Percentiles rank a stretch among this genome's conserved stretches.
Evolutionary conservation across 2,113 vertebrate genomes (phyloP).

Genomic region (Phalacrocorax brasilianus): DNA sequence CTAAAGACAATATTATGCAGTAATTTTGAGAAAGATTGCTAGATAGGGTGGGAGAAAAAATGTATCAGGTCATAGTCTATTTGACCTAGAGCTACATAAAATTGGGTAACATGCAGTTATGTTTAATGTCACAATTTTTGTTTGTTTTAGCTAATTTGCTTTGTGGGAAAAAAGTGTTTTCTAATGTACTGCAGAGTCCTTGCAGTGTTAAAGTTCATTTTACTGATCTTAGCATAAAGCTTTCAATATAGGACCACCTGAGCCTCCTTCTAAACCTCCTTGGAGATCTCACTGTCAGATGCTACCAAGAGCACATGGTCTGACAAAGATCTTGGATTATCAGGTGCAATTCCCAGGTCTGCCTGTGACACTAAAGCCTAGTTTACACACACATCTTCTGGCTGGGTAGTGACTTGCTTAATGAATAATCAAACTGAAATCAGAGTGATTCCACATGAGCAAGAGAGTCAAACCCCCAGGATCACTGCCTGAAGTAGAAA

Average conservation of each 20-base stretch:
- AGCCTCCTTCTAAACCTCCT: neutral
- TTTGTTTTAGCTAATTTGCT: slow-evolving; percentile 73
- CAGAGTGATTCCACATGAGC: neutral
- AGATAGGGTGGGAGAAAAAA: slow-evolving; percentile 11
- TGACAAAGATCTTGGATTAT: neutral
- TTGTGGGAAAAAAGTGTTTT: slow-evolving; percentile 60
- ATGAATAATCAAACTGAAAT: neutral
- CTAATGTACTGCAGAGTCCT: slow-evolving; percentile 62
- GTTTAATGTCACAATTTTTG: slow-evolving; percentile 67
- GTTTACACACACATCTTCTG: neutral
- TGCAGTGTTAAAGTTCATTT: slow-evolving; percentile 66
- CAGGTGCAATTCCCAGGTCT: neutral
- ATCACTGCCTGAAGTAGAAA: neutral
- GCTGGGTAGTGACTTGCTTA: neutral
- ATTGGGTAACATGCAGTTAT: slow-evolving; percentile 58
- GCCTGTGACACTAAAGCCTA: neutral
- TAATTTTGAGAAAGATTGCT: slow-evolving; percentile 41
- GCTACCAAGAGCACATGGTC: neutral
- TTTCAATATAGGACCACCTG: slow-evolving; percentile 32
- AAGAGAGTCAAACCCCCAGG: neutral
- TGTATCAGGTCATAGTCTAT: slow-evolving; percentile 51
- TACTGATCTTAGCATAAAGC: slow-evolving; percentile 55
- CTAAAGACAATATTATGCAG: slow-evolving; percentile 54
- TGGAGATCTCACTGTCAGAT: neutral
- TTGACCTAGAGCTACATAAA: slow-evolving; percentile 65